phyloP scores from a whole-genome alignment of 2,888 invertebrate genomes.

The Abrostola tripartita region DNA sequence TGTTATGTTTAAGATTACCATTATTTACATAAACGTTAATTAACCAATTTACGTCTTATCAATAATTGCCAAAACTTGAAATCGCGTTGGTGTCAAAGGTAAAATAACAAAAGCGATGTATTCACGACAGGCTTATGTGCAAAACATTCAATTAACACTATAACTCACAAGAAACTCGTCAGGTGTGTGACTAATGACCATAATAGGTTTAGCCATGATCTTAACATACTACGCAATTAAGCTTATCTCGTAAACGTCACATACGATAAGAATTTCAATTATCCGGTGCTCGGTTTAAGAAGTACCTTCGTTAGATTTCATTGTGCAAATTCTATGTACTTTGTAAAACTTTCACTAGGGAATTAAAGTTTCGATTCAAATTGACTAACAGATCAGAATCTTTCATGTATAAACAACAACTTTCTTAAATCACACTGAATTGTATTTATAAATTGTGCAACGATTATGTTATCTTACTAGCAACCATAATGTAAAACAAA shows the following conservation, averaged over 20 bases:
- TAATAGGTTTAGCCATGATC: conserved; percentile 65
- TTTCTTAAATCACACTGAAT: conserved; percentile 25
- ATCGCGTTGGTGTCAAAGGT: conserved; percentile 29
- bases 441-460: conserved; percentile 6
- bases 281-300: conserved; percentile 44
- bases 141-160: conserved; percentile 35
- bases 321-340: conserved; percentile 60
- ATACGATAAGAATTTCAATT: conserved; percentile 42
- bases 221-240: conserved; percentile 62
- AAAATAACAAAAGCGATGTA: conserved; percentile 17
- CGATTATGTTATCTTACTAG: not conserved
- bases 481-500: too few species aligned
- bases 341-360: conserved; percentile 64
- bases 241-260: conserved; percentile 56
- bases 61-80: conserved; percentile 13
- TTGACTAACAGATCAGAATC: conserved; percentile 59
- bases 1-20: conserved; percentile 8
- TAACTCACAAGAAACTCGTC: conserved; percentile 28
- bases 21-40: conserved; percentile 21
- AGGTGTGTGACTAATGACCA: conserved; percentile 36
- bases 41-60: conserved; percentile 17
- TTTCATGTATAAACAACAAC: conserved; percentile 26
- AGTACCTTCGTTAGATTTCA: conserved; percentile 59
- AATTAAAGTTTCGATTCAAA: conserved; percentile 58
- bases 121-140: conserved; percentile 8